Percentiles rank a stretch among this genome's conserved stretches.
Evolutionary conservation across 2,797 vertebrate genomes (phyloP).

Genomic region (Meda fulgida): DNA sequence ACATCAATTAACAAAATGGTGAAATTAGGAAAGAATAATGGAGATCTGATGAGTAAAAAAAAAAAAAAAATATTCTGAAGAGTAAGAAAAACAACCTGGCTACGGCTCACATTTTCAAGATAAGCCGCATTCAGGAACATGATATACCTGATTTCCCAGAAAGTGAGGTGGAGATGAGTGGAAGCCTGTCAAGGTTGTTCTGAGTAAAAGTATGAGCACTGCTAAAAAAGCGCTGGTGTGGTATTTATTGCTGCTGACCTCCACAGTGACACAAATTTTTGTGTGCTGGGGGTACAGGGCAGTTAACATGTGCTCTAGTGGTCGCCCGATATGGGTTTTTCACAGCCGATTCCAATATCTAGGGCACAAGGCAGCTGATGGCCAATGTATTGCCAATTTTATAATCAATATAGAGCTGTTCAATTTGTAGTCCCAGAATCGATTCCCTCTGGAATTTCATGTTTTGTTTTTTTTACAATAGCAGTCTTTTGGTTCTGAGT

Average conservation of each 20-base stretch:
- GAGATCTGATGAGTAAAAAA: background rate
- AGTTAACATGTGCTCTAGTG: constrained; percentile 66
- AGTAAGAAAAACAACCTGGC: background rate
- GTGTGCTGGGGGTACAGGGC: constrained; percentile 62
- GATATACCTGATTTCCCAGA: constrained; percentile 24
- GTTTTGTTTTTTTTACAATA: background rate
- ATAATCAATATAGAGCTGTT: constrained; percentile 14
- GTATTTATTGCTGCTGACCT: constrained; percentile 40
- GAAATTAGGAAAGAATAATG: background rate
- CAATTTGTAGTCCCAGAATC: background rate
- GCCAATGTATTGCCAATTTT: background rate
- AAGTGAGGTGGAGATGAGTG: background rate
- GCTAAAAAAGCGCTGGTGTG: constrained; percentile 30
- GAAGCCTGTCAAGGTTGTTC: constrained; percentile 26
- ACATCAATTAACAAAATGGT: constrained; percentile 12
- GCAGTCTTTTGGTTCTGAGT: background rate
- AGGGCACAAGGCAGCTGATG: constrained; percentile 8
- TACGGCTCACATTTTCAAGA: background rate
- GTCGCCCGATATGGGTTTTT: background rate
- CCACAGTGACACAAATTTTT: constrained; percentile 10
- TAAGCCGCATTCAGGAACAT: background rate
- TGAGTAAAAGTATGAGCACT: background rate
- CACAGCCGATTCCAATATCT: background rate
- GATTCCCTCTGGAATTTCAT: background rate
- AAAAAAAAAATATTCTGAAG: constrained; percentile 30